These are phyloP conservation scores for Centroberyx gerrardi DNA, from an alignment of 2,797 vertebrate genomes.

Conservation along the genomic window DNA sequence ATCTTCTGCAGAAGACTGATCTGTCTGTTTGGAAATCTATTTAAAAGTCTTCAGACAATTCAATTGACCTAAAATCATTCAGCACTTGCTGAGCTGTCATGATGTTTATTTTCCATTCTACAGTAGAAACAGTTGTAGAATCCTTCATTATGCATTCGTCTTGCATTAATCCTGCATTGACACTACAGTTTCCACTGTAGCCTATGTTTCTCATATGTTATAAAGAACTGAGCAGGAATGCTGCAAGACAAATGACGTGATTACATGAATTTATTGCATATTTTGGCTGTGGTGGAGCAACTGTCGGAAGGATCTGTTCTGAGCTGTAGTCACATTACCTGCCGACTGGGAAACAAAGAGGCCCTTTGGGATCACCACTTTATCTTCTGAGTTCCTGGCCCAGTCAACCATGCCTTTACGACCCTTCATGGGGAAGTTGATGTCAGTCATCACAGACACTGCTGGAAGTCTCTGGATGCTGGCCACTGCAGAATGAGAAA, in stretches of 20 bases:
- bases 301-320: conserved; percentile 22
- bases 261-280: too few relatives aligned
- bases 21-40: conserved; percentile 21
- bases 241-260: neutral
- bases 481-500: conserved; percentile 88
- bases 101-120: conserved; percentile 41
- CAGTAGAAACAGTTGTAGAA: conserved; percentile 14
- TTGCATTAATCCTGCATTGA: conserved; percentile 30
- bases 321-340: conserved; percentile 85
- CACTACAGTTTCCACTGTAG: neutral
- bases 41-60: conserved; percentile 34
- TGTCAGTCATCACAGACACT: conserved; percentile 97
- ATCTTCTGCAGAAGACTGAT: conserved; percentile 23
- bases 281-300: conserved; percentile 1
- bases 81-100: conserved; percentile 46
- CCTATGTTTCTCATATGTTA: neutral
- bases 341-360: conserved; percentile 96
- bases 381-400: conserved; percentile 99
- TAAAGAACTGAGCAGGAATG: neutral
- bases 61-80: conserved; percentile 44
- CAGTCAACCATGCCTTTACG: conserved; percentile 99
- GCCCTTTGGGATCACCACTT: conserved; percentile 97
- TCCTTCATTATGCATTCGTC: conserved; percentile 32
- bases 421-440: conserved; percentile 99
- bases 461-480: conserved; percentile 99